Conservation (phyloP, 2,888 invertebrate species). For the Oeneis ivallda region DNA sequence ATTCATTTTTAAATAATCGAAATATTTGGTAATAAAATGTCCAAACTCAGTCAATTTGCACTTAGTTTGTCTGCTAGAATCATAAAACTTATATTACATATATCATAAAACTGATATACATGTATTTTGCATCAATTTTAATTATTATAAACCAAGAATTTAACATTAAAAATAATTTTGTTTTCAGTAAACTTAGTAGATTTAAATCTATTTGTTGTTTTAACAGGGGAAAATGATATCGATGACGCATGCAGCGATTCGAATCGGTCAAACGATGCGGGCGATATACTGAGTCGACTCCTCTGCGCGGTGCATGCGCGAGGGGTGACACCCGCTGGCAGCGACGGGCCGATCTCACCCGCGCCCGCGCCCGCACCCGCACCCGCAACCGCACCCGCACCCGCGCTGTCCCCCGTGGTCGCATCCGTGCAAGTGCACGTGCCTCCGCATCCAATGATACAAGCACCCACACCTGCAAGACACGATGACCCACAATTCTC, state of each 20-base stretch:
- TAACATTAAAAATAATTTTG: too few relatives aligned
- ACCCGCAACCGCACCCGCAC: too few relatives aligned
- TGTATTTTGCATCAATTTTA: too few relatives aligned
- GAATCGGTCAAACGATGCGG: constrained; percentile 35
- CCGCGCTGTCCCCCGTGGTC: constrained; percentile 20
- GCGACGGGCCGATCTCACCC: constrained; percentile 45
- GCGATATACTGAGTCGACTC: constrained; percentile 62
- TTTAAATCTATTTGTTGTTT: background rate
- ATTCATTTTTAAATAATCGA: too few relatives aligned
- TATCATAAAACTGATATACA: too few relatives aligned
- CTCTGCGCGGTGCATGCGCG: constrained; percentile 60
- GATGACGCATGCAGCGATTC: constrained; percentile 56
- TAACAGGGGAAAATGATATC: constrained; percentile 71
- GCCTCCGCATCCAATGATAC: background rate
- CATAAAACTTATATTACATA: too few relatives aligned
- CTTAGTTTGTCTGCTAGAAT: too few relatives aligned
- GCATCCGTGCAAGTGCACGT: constrained; percentile 33
- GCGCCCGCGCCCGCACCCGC: constrained; percentile 52
- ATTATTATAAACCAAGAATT: too few relatives aligned
- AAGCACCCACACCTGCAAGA: constrained; percentile 38
- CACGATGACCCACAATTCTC: constrained; percentile 64
- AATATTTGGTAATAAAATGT: too few relatives aligned
- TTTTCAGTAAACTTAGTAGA: too few relatives aligned
- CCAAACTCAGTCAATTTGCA: too few relatives aligned
- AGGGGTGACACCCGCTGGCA: constrained; percentile 43